These are phyloP conservation scores for Opisthocomus hoazin DNA, from an alignment of 2,113 vertebrate genomes.

Conservation along the genomic window DNA sequence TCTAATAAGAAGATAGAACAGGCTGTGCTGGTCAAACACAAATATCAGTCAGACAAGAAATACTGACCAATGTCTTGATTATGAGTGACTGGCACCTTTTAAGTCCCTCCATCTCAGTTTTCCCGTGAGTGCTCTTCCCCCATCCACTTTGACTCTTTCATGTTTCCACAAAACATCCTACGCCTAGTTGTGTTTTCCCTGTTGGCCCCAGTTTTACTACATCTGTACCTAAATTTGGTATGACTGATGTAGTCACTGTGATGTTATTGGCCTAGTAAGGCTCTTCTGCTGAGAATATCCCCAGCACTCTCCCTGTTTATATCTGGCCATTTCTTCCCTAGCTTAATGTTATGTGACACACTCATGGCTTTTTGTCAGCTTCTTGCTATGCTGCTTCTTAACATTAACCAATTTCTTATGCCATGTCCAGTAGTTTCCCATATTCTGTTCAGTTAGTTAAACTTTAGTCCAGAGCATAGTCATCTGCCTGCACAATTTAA, in stretches of 20 bases:
- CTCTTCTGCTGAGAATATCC: background rate
- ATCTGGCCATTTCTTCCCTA: background rate
- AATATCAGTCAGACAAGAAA: background rate
- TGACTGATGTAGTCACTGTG: background rate
- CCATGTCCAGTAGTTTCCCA: background rate
- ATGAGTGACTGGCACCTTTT: background rate
- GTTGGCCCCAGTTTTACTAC: background rate
- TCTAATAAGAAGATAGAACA: background rate
- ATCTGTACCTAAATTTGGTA: background rate
- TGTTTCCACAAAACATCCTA: background rate
- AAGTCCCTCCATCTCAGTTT: background rate
- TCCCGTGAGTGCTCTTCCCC: background rate
- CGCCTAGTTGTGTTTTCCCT: background rate
- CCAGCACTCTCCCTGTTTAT: background rate
- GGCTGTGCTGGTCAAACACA: background rate
- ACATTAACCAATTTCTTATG: background rate
- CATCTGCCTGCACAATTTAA: background rate
- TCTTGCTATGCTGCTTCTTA: background rate
- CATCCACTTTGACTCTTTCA: background rate
- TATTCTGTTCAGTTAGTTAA: background rate
- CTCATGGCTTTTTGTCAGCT: background rate
- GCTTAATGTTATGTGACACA: no score
- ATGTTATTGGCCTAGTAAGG: background rate
- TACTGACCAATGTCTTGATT: background rate
- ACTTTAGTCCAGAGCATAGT: background rate